Evolutionary conservation across 1,140 invertebrate genomes (phyloP).

Genomic region (Helicoverpa zea): DNA sequence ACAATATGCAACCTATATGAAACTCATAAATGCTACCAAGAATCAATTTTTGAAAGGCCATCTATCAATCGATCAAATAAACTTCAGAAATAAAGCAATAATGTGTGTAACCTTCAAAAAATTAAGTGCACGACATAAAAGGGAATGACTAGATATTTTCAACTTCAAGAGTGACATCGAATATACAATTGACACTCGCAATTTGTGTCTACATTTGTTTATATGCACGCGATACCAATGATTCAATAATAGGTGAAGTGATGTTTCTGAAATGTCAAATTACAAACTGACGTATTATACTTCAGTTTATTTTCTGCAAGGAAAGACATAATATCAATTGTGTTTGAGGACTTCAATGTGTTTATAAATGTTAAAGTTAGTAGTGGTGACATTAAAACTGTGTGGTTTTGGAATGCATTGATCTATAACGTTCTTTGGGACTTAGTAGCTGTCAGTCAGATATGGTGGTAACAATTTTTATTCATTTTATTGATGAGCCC

Average conservation of each 20-base stretch:
- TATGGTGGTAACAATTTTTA: too few species aligned
- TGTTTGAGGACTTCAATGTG: too few species aligned
- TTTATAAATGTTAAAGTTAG: background rate
- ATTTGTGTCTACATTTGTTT: slow-evolving; percentile 1
- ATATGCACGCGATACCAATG: slow-evolving; percentile 26
- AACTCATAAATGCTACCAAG: background rate
- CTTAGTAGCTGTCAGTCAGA: too few species aligned
- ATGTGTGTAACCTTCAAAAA: slow-evolving; percentile 12
- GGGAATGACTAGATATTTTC: background rate
- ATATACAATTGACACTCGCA: slow-evolving; percentile 21
- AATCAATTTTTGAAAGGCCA: background rate
- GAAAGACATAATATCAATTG: too few species aligned
- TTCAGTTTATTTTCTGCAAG: too few species aligned
- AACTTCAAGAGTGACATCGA: slow-evolving; percentile 10
- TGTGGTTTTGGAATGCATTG: too few species aligned
- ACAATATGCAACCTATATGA: background rate
- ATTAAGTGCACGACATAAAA: background rate
- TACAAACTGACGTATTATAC: too few species aligned
- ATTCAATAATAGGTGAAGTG: background rate
- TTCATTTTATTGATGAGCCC: too few species aligned
- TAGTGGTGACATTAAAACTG: background rate
- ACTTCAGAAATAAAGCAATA: background rate
- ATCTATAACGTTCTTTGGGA: too few species aligned
- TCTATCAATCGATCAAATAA: background rate
- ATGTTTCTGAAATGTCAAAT: too few species aligned